Base-by-base conservation (phyloP, 2,888 invertebrate species). In the Autographa gamma region DNA sequence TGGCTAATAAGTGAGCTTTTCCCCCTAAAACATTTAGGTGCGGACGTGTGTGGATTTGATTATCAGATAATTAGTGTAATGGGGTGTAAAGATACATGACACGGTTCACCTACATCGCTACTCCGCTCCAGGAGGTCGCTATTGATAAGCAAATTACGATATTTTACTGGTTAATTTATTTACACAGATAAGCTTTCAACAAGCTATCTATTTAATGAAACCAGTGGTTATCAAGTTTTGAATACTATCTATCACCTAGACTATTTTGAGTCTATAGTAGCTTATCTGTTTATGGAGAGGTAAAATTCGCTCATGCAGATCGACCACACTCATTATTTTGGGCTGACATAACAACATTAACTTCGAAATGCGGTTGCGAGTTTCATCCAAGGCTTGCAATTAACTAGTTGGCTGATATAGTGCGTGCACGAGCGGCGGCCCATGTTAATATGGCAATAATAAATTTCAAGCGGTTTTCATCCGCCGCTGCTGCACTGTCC, bases 391-490 rank as follows among this genome's bases (percentile, higher is more conserved):
- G 91, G 89, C 90, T 92, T 91, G 92, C 93, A 94, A 93, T 94
- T 93, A 94, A 94, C 92, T 91, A 92, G 91, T 90, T 89, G 90
- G 85, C 90, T 93, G 93, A 93, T 92, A 91, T 91, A 93, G 89
- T 93, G 92, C 91, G 89, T 86, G 87, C 86, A 82, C 85, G 85
- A 86, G 76, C 85, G 83, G 83, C 85, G 81, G 87, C 77, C 88
- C 88, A 88, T 90, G 93, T 92, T 94, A 93, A 94, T 94, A 93
- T 91, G 90, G 90, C 92, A 93, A 95, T 93, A 93, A 93, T 94
- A 93, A 93, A 94, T 94, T 94, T 91, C 82, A 83, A 88, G 90
- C 87, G 91, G 92, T 92, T 91, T 89, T 86, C 92, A 90, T 90
- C 88, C 85, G 83, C 82, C 79, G 73, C 86, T 84, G 76, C 80